Percentiles rank a stretch among this genome's conserved stretches.
phyloP scores from a whole-genome alignment of 2,113 vertebrate species.

The Trogon surrucura region DNA sequence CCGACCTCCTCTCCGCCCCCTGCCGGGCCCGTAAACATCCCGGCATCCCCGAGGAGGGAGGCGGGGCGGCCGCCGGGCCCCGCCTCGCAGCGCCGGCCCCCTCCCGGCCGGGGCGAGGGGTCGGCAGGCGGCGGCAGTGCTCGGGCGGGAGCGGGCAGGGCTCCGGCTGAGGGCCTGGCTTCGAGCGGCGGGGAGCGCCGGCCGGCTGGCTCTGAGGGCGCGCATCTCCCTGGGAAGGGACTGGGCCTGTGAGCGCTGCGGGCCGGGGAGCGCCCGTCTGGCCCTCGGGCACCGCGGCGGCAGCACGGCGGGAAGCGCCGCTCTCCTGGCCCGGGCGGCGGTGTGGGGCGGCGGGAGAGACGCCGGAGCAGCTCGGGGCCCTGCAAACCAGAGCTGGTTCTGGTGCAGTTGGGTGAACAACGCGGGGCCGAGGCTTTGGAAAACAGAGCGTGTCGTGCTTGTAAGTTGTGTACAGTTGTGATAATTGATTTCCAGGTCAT shows the following conservation, averaged over 20 bases:
- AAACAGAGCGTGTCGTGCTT: accelerated
- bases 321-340: accelerated
- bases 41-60: too few species aligned
- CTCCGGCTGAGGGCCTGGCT: too few species aligned
- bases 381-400: accelerated
- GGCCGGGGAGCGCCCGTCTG: accelerated
- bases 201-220: accelerated
- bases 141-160: too few species aligned
- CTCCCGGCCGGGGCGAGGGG: too few species aligned
- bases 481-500: accelerated
- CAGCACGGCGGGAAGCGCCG: accelerated
- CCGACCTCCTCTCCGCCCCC: too few species aligned
- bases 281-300: accelerated
- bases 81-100: too few species aligned
- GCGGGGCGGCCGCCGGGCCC: too few species aligned
- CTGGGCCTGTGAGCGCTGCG: accelerated
- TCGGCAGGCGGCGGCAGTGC: too few species aligned
- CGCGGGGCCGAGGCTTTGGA: accelerated
- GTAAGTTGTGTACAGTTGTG: background rate
- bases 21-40: too few species aligned
- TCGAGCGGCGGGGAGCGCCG: background rate
- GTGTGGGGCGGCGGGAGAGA: accelerated
- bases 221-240: accelerated
- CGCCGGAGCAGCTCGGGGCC: background rate
- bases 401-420: accelerated